phyloP scores from a whole-genome alignment of 2,797 vertebrate genomes.

The Chloroceryle inda region DNA sequence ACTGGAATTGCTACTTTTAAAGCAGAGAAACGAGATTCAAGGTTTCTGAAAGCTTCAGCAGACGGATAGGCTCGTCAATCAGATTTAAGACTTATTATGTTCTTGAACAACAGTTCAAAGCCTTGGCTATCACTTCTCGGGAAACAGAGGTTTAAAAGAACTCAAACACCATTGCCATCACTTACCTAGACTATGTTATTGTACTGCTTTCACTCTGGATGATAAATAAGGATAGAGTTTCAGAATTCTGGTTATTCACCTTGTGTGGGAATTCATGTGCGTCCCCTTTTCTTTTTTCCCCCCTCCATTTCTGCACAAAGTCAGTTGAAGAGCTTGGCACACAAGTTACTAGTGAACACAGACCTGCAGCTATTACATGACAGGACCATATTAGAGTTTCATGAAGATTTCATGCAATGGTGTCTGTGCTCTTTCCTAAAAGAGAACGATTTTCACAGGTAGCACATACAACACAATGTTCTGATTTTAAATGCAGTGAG shows the following conservation, averaged over 20 bases:
- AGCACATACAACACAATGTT: conserved; percentile 7
- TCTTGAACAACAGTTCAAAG: not conserved
- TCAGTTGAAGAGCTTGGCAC: not conserved
- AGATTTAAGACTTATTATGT: conserved; percentile 4
- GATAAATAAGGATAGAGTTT: not conserved
- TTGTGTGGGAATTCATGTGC: not conserved
- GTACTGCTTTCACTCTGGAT: not conserved
- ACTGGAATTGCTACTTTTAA: conserved; percentile 24
- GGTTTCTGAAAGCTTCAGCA: conserved; percentile 29
- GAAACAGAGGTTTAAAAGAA: conserved; percentile 30
- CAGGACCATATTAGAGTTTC: not conserved
- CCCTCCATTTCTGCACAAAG: not conserved
- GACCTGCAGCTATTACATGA: not conserved
- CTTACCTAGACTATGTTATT: not conserved
- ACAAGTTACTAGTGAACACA: not conserved
- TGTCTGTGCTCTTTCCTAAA: conserved; percentile 7
- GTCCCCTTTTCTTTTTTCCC: too few species aligned
- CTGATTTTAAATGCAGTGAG: conserved; percentile 22
- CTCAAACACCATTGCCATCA: not conserved
- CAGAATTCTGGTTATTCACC: not conserved
- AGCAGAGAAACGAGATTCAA: conserved; percentile 49
- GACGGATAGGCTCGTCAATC: not conserved
- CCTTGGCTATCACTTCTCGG: not conserved
- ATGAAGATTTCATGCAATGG: conserved; percentile 10
- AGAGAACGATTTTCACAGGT: not conserved